Evolutionary conservation across 2,888 invertebrate species (phyloP).

Genomic region (Notodonta dromedarius): DNA sequence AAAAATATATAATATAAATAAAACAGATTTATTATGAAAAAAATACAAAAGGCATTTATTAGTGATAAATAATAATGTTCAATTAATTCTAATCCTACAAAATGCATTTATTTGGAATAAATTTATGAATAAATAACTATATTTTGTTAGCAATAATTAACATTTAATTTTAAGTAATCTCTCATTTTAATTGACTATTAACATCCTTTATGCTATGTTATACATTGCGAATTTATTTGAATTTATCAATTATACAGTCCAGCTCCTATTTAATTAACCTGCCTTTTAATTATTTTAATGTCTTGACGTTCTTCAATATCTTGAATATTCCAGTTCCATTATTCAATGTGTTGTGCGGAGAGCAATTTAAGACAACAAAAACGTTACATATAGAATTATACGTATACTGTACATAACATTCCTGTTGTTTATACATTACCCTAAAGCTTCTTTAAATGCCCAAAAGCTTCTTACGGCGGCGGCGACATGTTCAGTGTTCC

Average conservation of each 20-base stretch:
- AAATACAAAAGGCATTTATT: constrained; percentile 23
- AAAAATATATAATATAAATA: not conserved
- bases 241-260: constrained; percentile 24
- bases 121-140: constrained; percentile 10
- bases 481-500: not conserved
- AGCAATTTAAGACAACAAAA: constrained; percentile 85
- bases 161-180: not conserved
- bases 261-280: constrained; percentile 12
- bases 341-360: constrained; percentile 57
- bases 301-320: not conserved
- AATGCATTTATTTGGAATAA: constrained; percentile 30
- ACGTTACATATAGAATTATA: constrained; percentile 84
- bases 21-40: not conserved
- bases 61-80: constrained; percentile 23
- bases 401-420: constrained; percentile 84
- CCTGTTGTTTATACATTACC: constrained; percentile 84
- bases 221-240: constrained; percentile 16
- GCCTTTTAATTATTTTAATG: constrained; percentile 12
- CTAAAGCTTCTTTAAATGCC: constrained; percentile 52
- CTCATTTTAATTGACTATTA: too few relatives aligned
- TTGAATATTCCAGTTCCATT: not conserved
- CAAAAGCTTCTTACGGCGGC: too few relatives aligned
- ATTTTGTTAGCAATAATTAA: constrained; percentile 14
- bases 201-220: not conserved
- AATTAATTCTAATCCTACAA: constrained; percentile 27